Evolutionary conservation across 92 coral and sea anemone genomes (phyloP).

Genomic region (Diadumene lineata): DNA sequence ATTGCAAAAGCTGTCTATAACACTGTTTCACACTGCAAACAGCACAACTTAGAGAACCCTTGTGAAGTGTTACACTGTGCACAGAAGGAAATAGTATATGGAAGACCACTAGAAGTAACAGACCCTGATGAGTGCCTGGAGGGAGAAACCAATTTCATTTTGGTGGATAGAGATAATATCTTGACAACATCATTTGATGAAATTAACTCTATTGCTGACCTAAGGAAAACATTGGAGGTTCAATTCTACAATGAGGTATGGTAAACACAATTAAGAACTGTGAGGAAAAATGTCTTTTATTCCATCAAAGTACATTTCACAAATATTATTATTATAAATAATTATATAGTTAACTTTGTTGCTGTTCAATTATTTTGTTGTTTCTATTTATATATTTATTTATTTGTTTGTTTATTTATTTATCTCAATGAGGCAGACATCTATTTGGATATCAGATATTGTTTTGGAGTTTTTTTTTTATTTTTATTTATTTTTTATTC

Average conservation of each 20-base stretch:
- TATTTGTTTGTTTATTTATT: too few relatives aligned
- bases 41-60: constrained; percentile 20
- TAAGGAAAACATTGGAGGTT: constrained; percentile 40
- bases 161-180: constrained; percentile 30
- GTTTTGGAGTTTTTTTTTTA: too few relatives aligned
- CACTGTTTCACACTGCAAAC: constrained; percentile 29
- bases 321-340: too few relatives aligned
- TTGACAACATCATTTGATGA: constrained; percentile 35
- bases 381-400: too few relatives aligned
- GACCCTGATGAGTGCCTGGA: constrained; percentile 22
- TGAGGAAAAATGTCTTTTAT: too few relatives aligned
- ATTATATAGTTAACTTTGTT: too few relatives aligned
- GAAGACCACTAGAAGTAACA: constrained; percentile 35
- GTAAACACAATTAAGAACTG: too few relatives aligned
- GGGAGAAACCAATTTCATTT: constrained; percentile 36
- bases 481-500: too few relatives aligned
- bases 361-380: too few relatives aligned
- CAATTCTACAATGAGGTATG: constrained; percentile 45
- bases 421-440: too few relatives aligned
- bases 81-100: constrained; percentile 31
- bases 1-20: constrained; percentile 14
- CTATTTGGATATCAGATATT: too few relatives aligned
- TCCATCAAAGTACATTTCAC: too few relatives aligned
- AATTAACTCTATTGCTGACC: constrained; percentile 16
- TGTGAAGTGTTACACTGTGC: constrained; percentile 28